These are phyloP conservation scores for Acheta domesticus DNA, from an alignment of 2,888 invertebrate genomes.

Conservation along the genomic window DNA sequence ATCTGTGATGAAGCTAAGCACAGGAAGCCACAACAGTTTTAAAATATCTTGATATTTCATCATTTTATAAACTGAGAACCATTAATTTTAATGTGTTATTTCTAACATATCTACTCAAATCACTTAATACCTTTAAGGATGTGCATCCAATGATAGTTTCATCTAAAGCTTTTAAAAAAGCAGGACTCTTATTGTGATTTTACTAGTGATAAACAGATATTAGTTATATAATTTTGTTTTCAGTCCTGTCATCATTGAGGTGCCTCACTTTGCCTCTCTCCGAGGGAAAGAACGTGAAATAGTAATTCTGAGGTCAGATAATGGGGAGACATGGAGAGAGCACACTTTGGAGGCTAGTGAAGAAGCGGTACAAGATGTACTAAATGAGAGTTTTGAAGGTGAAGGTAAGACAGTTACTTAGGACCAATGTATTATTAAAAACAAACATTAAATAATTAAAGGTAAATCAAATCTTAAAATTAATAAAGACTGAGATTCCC, in stretches of 20 bases:
- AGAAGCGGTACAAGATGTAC: constrained; percentile 84
- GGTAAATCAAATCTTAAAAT: not conserved
- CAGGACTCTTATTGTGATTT: no score
- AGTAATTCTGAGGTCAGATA: constrained; percentile 91
- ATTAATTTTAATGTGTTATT: no score
- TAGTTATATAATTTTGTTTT: not conserved
- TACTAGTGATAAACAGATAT: no score
- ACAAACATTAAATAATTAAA: not conserved
- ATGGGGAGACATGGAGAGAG: constrained; percentile 98
- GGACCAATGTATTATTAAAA: no score
- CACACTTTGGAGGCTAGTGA: constrained; percentile 83
- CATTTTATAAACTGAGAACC: no score
- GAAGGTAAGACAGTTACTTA: constrained; percentile 54
- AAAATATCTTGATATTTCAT: no score
- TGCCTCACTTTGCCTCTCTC: constrained; percentile 95
- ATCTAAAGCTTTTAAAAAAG: no score
- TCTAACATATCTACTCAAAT: no score
- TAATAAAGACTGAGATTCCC: not conserved
- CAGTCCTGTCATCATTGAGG: constrained; percentile 89
- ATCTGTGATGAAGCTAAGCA: no score
- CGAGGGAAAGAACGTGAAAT: constrained; percentile 94
- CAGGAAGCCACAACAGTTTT: no score
- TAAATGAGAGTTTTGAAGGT: constrained; percentile 88
- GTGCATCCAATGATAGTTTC: no score
- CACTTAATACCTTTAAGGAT: no score